Base-by-base conservation (phyloP, 2,113 vertebrate genomes). In the Australoheros scitulus region DNA sequence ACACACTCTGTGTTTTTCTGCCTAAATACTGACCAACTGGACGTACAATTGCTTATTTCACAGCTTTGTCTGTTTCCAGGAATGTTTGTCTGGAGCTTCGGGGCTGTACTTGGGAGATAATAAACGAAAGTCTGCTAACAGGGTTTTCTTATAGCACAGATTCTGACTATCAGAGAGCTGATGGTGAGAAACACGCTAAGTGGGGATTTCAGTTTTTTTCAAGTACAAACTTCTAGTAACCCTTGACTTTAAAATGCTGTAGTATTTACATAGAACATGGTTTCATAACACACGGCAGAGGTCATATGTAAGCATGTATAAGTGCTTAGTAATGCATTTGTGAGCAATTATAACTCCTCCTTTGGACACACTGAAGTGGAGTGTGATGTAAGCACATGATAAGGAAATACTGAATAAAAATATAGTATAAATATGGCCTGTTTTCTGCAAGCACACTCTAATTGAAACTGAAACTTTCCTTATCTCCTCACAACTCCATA, bases 301-400 rank as follows among this genome's bases (percentile, higher is more conserved):
- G 20, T 14, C 68, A 72, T 55, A 32, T 55, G 26, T 55, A 34
- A 72, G 32, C 68, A 55, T 55, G 26, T 72, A 55, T 72, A 72
- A 72, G 43, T 70, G 43, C 24, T 70, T 70, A 70, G 24, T 70
- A 70, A 70, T 3, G 17, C 65, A 52, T 70, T 70, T 70, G 50
- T 70, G 43, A 70, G 24, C 24, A 52, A 70, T 70, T 70, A 11
- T 20, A 52, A 52, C 65, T 52, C 5, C n/a, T 8, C 26, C 11
- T 9, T 26, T 55, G 47, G 47, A n/a, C 32, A 20, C 43, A 32
- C 11, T 70, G 24, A 1, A 32, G 43, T 70, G 17, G 24, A 70
- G 26, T 72, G 68, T 34, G 26, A 18, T 32, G 18, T 11, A 55
- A 72, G 52, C 47, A 72, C 2, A 3, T 55, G 47, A 32, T 32